Base-by-base conservation (phyloP, 2,113 vertebrate genomes). In the Oreochromis niloticus region DNA sequence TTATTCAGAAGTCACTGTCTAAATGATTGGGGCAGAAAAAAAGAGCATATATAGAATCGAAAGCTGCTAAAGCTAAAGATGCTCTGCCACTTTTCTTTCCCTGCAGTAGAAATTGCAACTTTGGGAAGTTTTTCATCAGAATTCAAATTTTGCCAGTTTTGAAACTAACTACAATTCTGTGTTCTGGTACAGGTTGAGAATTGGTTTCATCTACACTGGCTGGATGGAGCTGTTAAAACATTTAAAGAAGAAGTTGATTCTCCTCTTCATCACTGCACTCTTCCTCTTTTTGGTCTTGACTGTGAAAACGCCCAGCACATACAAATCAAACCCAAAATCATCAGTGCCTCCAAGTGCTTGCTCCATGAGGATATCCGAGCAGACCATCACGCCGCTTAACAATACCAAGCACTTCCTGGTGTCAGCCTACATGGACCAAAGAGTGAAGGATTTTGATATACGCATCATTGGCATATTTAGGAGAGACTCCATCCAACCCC, bases 381-480 rank as follows among this genome's bases (percentile, higher is more conserved):
- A 71, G 6, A 90, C 30, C 63, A 96, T 97, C 89, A 96, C 92
- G 6, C 55, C 91, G 2, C 84, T 97, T 75, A 84, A 81, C 16
- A 89, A 82, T 71, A 96, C 95, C 54, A 94, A 85, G 61, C 96
- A 97, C 85, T 86, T 97, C 6, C 86, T 97, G 22, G 22, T 24
- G 22, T 24, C 22, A 24, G 22, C 22, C 22, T 24, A 24, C 22
- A 24, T 24, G 22, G 22, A 24, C 22, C 22, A 24, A 24, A 24
- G 22, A 24, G 22, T 24, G 22, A 24, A 24, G 22, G 22, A 24
- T 24, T 24, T 24, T 24, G 22, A 24, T 24, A 24, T 24, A 24
- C 22, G 22, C 22, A 2, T 24, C 50, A 96, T 97, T 22, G 93
- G 93, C 6, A 96, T 97, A 7, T 94, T 97, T 61, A 95, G 87